Evolutionary conservation across 2,797 vertebrate genomes (phyloP).

Genomic region (Momotus momota): DNA sequence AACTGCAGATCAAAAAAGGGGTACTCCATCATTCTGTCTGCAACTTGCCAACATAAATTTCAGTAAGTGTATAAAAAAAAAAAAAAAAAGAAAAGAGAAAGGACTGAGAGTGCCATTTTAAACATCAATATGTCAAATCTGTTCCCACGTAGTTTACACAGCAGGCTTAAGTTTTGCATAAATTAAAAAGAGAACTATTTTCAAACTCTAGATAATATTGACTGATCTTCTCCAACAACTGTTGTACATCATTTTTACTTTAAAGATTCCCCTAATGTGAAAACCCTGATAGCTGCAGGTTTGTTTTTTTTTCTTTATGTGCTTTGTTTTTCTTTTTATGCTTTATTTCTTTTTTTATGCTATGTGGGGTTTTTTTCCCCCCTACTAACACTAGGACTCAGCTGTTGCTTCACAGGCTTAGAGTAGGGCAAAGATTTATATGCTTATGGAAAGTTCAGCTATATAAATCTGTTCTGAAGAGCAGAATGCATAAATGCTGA

Average conservation of each 20-base stretch:
- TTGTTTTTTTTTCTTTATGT: too few species aligned
- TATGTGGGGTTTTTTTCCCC: too few species aligned
- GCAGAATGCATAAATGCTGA: neutral
- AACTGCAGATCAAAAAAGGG: constrained; percentile 35
- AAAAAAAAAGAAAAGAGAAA: neutral
- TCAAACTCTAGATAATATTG: neutral
- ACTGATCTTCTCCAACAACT: neutral
- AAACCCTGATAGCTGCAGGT: neutral
- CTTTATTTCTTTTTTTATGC: neutral
- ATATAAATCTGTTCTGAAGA: neutral
- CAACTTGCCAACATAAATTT: constrained; percentile 38
- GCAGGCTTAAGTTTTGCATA: neutral
- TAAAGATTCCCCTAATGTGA: neutral
- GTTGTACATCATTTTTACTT: neutral
- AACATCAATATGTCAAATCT: constrained; percentile 8
- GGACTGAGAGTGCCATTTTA: neutral
- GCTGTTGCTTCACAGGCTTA: neutral
- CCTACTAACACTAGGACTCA: neutral
- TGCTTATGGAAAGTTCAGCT: neutral
- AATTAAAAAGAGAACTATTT: neutral
- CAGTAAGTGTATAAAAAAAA: neutral
- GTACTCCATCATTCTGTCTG: constrained; percentile 51
- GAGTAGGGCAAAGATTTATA: neutral
- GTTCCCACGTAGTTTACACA: neutral
- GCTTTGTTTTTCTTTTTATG: too few species aligned